Percentiles rank a stretch among this genome's conserved stretches.
Evolutionary conservation across 2,113 vertebrate species (phyloP).

Genomic region (Leptodactylus fuscus): DNA sequence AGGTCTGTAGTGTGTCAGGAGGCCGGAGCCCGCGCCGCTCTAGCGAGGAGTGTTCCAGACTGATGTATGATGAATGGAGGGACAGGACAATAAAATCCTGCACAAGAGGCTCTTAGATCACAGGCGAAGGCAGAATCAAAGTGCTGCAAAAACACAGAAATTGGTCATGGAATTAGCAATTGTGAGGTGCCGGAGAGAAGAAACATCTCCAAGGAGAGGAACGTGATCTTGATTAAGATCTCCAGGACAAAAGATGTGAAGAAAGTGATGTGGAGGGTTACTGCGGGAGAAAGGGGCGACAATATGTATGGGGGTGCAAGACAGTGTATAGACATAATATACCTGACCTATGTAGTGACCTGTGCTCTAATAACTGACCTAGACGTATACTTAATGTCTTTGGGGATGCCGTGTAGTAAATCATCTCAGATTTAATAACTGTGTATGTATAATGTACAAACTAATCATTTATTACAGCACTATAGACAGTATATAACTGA

Average conservation of each 20-base stretch:
- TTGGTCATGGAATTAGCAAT: neutral
- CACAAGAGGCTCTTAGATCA: slow-evolving; percentile 38
- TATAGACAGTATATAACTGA: no score
- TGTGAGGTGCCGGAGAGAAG: neutral
- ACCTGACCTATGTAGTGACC: no score
- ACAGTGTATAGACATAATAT: no score
- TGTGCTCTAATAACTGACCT: no score
- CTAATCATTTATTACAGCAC: no score
- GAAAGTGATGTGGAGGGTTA: neutral
- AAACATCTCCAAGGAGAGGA: neutral
- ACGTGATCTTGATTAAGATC: neutral
- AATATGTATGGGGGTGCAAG: no score
- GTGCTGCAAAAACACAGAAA: slow-evolving; percentile 10
- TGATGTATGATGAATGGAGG: slow-evolving; percentile 34
- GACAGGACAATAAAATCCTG: slow-evolving; percentile 28
- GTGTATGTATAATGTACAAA: no score
- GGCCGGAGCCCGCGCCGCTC: neutral
- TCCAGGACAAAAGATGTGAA: neutral
- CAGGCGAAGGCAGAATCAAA: neutral
- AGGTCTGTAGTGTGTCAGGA: slow-evolving; percentile 11
- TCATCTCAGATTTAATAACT: no score
- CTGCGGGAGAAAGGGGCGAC: no score
- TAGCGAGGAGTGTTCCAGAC: neutral
- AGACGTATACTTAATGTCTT: no score
- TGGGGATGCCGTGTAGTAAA: no score